phyloP scores from a whole-genome alignment of 2,888 invertebrate species.

The Andrena camellia region DNA sequence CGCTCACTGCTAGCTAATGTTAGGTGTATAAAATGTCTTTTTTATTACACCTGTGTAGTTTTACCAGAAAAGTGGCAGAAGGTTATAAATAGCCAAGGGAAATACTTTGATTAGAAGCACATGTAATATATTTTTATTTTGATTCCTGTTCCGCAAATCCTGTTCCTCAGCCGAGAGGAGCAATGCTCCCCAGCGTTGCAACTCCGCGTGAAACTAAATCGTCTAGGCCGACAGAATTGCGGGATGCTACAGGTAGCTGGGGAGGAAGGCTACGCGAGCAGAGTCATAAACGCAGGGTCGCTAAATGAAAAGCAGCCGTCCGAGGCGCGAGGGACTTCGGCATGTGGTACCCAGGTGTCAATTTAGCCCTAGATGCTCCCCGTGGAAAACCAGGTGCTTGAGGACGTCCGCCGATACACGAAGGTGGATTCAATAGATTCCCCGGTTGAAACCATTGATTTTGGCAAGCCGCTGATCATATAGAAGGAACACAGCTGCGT shows the following conservation, averaged over 20 bases:
- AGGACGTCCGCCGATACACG: constrained; percentile 67
- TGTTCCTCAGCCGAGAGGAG: no score
- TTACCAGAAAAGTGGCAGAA: no score
- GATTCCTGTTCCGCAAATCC: no score
- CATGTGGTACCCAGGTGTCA: constrained; percentile 81
- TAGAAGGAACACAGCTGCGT: constrained; percentile 71
- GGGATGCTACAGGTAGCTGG: not conserved
- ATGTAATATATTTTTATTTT: no score
- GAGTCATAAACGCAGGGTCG: constrained; percentile 36
- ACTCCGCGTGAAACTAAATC: no score
- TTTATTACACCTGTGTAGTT: no score
- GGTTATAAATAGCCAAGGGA: no score
- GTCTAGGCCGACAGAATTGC: no score
- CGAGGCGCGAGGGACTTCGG: constrained; percentile 42
- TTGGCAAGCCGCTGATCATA: constrained; percentile 63
- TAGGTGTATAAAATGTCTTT: no score
- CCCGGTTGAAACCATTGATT: constrained; percentile 76
- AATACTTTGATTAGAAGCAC: no score
- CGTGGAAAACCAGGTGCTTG: constrained; percentile 73
- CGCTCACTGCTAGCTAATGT: no score
- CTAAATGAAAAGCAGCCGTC: constrained; percentile 42
- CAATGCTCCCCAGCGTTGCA: no score
- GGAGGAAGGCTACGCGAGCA: not conserved
- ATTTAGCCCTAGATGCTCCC: constrained; percentile 65
- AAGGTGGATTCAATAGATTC: constrained; percentile 66